Evolutionary conservation across 2,797 vertebrate species (phyloP), one percentile per base, ranked within the genome.

Genomic region (Masticophis lateralis): DNA sequence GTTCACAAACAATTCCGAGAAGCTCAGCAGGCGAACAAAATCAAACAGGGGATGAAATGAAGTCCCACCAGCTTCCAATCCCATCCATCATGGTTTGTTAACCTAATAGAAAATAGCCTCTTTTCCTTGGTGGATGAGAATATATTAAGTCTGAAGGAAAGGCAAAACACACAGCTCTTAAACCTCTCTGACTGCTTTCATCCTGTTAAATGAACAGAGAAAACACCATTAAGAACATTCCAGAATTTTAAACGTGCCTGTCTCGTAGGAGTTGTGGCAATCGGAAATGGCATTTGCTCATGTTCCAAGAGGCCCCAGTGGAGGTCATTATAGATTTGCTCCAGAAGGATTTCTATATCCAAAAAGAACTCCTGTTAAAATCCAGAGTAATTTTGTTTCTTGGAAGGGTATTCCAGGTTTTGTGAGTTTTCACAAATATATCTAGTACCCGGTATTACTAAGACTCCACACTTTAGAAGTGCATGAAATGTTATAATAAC

Each of bases 261-360:
- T 91, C 93, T 56, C 0, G 4, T 60, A 59, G 2, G 27, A 51
- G 92, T 25, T 27, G 8, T 32, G 28, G 14, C 0, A 0, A 90
- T 92, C 55, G 91, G 91, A 92, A 91, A 83, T 9, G 56, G 57
- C 93, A 91, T 32, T 92, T 6, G 5, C 59, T 94, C 91, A 90
- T 90, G 61, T 3, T 90, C 18, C 43, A 87, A 61, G 74, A 91
- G 28, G 3, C 22, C 87, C 3, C 0, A 0, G 8, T n/a, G 59
- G 37, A 61, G n/a, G 27, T 86, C 74, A 20, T 53, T 83, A 79
- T 0, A 60, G 13, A 5, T 63, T 79, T 92, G 60, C 47, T 91
- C 53, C 25, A 91, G 56, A 9, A 0, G 0, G 0, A 93, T n/a
- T 14, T 2, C 0, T 83, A 60, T 0, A 0, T 14, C 28, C 86